Conservation (phyloP, 1,140 invertebrate genomes). For the Pentalonia nigronervosa region DNA sequence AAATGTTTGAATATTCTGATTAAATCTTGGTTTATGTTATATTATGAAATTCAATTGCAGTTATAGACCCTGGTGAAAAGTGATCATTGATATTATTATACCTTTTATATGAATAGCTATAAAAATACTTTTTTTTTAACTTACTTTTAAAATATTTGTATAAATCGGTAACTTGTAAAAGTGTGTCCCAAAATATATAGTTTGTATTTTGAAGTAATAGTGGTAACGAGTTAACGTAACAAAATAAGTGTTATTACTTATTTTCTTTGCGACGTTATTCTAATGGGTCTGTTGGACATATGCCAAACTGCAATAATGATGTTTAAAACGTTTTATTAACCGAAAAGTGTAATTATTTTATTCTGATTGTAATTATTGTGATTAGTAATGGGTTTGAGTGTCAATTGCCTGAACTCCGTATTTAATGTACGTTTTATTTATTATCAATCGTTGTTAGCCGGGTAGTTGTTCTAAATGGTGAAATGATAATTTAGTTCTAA, state of each 20-base stretch:
- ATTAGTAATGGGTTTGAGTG: background rate
- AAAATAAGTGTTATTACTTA: slow-evolving; percentile 25
- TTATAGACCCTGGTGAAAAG: background rate
- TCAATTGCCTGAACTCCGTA: background rate
- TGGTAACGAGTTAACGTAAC: background rate
- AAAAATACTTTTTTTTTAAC: background rate
- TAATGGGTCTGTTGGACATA: background rate
- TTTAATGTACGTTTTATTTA: background rate
- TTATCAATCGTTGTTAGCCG: background rate
- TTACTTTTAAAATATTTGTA: background rate
- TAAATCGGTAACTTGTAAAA: background rate
- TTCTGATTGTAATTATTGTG: background rate
- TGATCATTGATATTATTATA: background rate
- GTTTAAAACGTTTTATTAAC: background rate
- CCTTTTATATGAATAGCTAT: background rate
- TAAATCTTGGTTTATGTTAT: background rate
- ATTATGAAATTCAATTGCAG: background rate
- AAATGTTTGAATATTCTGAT: background rate
- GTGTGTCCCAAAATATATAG: background rate
- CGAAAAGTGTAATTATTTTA: background rate
- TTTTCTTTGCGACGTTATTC: background rate
- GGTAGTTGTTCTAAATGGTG: background rate
- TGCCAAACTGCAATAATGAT: slow-evolving; percentile 19
- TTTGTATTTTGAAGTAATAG: background rate
- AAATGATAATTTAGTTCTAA: no score